These are phyloP conservation scores for Leucoma salicis DNA, from an alignment of 2,888 invertebrate genomes.

Conservation along the genomic window DNA sequence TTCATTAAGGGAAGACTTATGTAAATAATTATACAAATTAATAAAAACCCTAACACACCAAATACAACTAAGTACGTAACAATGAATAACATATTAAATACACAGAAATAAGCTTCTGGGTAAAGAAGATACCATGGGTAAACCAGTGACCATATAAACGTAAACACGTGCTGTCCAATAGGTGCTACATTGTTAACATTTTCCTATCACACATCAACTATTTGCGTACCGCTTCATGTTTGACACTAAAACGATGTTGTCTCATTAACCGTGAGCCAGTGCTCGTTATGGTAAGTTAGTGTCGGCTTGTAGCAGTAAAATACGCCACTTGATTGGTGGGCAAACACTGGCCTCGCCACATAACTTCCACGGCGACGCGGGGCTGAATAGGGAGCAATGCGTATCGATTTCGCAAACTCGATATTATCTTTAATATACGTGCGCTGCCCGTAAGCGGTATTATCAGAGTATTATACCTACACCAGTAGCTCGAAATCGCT, in stretches of 20 bases:
- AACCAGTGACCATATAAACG: not conserved
- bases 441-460: slow-evolving; percentile 23
- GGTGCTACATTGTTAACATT: not conserved
- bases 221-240: slow-evolving; percentile 29
- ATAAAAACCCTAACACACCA: no score
- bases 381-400: slow-evolving; percentile 33
- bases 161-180: not conserved
- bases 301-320: slow-evolving; percentile 62
- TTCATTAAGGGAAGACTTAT: no score
- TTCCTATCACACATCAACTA: not conserved
- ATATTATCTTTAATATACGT: slow-evolving; percentile 42
- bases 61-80: no score
- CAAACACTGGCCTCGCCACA: slow-evolving; percentile 49
- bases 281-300: slow-evolving; percentile 72
- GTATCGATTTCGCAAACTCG: slow-evolving; percentile 42
- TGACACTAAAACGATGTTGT: slow-evolving; percentile 68
- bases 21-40: no score
- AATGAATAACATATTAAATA: no score
- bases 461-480: slow-evolving; percentile 16
- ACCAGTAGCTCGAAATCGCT: slow-evolving; percentile 41
- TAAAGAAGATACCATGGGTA: no score
- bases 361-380: slow-evolving; percentile 34
- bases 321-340: slow-evolving; percentile 68
- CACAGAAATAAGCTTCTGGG: no score
- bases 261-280: slow-evolving; percentile 69